Conservation (phyloP, 2,113 vertebrate genomes). For the Genyomyrus donnyi region DNA sequence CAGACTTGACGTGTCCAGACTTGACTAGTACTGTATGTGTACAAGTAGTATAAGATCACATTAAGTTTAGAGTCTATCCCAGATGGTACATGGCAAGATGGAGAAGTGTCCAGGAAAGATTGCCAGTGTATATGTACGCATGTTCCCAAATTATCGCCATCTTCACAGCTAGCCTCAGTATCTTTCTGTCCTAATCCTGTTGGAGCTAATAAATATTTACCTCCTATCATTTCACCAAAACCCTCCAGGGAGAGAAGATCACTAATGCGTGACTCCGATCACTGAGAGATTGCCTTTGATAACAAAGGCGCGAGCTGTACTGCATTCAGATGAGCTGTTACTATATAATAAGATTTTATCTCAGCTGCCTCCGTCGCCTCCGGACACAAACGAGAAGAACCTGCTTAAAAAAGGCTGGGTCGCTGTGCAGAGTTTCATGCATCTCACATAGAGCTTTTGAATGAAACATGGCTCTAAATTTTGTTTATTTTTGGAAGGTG, state of each 20-base stretch:
- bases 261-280: conserved; percentile 9
- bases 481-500: not conserved
- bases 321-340: conserved; percentile 6
- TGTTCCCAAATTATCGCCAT: not conserved
- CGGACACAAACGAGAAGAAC: not conserved
- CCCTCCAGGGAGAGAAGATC: not conserved
- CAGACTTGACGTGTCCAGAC: not conserved
- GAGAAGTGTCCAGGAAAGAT: not conserved
- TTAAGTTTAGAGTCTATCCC: not conserved
- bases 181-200: not conserved
- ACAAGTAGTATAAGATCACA: not conserved
- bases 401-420: not conserved
- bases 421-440: not conserved
- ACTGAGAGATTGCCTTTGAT: conserved; percentile 16
- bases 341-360: not conserved
- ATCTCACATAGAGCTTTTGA: not conserved
- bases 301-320: not conserved
- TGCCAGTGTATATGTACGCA: not conserved
- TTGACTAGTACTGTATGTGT: not conserved
- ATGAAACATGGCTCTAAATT: not conserved
- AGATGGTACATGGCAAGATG: not conserved
- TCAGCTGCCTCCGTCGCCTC: not conserved
- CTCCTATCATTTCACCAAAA: conserved; percentile 13
- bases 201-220: not conserved
- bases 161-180: not conserved